Conservation (phyloP, 2,797 vertebrate genomes). For the Acridotheres tristis region DNA sequence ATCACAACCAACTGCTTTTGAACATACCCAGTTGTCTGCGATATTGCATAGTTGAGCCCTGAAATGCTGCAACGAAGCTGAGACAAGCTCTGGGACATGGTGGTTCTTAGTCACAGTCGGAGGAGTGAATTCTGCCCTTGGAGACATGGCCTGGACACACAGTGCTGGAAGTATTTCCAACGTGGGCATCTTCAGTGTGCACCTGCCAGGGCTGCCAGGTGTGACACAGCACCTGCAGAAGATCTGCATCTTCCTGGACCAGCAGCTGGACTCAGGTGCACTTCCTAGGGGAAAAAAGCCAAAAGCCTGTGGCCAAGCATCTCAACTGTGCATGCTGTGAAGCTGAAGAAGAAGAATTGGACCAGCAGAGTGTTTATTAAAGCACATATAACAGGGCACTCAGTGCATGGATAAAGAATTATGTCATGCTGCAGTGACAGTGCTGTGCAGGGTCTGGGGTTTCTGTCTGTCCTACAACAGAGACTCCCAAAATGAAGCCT, state of each 20-base stretch:
- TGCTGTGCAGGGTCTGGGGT: not conserved
- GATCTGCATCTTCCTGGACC: not conserved
- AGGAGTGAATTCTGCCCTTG: not conserved
- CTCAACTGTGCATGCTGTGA: not conserved
- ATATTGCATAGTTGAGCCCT: not conserved
- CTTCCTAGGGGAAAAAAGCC: not conserved
- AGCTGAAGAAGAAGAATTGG: not conserved
- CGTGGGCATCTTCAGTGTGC: not conserved
- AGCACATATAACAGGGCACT: not conserved
- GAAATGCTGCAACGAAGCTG: not conserved
- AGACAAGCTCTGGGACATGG: not conserved
- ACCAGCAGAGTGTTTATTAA: not conserved
- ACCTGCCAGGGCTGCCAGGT: not conserved
- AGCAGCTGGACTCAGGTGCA: not conserved
- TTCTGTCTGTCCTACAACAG: not conserved
- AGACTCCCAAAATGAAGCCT: not conserved
- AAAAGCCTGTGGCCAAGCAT: not conserved
- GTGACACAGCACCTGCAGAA: not conserved
- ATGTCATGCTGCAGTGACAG: not conserved
- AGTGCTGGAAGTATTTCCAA: not conserved
- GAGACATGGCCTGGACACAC: not conserved
- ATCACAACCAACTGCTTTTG: not conserved
- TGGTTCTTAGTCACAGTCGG: not conserved
- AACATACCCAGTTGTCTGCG: not conserved
- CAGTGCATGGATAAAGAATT: not conserved